These are phyloP conservation scores for Esox masquinongy DNA, from an alignment of 2,797 vertebrate genomes.

Conservation along the genomic window DNA sequence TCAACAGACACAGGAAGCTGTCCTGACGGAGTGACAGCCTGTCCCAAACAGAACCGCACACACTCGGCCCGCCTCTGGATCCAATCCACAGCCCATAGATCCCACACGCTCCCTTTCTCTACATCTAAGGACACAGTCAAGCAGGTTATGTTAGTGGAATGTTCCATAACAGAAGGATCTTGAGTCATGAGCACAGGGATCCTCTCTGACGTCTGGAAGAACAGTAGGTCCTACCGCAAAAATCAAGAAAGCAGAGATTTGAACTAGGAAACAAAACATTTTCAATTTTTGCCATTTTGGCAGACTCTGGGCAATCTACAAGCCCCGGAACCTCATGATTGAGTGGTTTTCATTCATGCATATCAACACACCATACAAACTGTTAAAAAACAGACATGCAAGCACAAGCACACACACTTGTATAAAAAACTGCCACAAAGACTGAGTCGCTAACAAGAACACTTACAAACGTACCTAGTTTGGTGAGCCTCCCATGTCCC, in stretches of 20 bases:
- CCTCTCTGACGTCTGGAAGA: not conserved
- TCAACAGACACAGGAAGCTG: conserved; percentile 80
- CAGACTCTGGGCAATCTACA: too few species aligned
- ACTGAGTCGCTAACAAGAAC: not conserved
- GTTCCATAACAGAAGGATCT: not conserved
- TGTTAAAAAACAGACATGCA: not conserved
- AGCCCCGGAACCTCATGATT: not conserved
- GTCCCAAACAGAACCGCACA: conserved; percentile 79
- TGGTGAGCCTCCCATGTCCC: conserved; percentile 41
- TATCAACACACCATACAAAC: not conserved
- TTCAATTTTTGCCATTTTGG: not conserved
- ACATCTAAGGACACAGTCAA: conserved; percentile 49
- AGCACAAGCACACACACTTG: conserved; percentile 10
- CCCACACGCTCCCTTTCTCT: conserved; percentile 65
- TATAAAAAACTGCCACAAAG: not conserved
- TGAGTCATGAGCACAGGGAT: not conserved
- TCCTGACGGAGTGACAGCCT: conserved; percentile 70
- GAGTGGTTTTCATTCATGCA: not conserved
- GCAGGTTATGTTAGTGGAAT: not conserved
- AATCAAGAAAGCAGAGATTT: not conserved
- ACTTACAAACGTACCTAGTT: conserved; percentile 55
- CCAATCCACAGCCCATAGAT: conserved; percentile 77
- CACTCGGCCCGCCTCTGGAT: conserved; percentile 86
- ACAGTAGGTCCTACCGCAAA: not conserved
- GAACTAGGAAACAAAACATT: not conserved